Conservation (phyloP, 2,113 vertebrate genomes). For the Sciurus niger region DNA sequence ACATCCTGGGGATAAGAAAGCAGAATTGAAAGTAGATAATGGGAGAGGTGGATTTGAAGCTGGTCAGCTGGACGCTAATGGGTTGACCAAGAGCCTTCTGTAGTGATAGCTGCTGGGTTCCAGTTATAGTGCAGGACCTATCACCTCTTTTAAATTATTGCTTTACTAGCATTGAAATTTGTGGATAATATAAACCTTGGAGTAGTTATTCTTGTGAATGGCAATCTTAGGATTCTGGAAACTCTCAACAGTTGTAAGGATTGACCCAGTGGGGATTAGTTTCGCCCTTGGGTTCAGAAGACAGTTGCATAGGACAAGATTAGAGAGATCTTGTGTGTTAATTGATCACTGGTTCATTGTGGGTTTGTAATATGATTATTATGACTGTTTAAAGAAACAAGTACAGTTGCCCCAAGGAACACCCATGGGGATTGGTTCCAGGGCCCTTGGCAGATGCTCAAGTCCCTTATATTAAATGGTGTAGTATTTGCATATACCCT, state of each 20-base stretch:
- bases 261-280: neutral
- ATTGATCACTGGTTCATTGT: neutral
- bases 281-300: neutral
- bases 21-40: neutral
- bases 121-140: neutral
- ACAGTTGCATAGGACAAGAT: neutral
- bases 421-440: neutral
- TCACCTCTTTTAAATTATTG: neutral
- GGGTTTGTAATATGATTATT: neutral
- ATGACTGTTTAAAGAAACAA: neutral
- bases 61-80: neutral
- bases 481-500: neutral
- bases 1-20: neutral
- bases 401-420: neutral
- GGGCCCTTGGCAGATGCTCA: neutral
- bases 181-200: neutral
- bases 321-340: neutral
- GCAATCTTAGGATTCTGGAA: constrained; percentile 8
- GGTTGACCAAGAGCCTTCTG: neutral
- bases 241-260: neutral
- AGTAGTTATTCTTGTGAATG: neutral
- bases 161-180: neutral
- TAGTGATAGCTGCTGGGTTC: neutral
- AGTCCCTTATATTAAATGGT: neutral
- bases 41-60: neutral